These are phyloP conservation scores for Halcyon leucocephala DNA, from an alignment of 2,797 vertebrate genomes.

Conservation along the genomic window DNA sequence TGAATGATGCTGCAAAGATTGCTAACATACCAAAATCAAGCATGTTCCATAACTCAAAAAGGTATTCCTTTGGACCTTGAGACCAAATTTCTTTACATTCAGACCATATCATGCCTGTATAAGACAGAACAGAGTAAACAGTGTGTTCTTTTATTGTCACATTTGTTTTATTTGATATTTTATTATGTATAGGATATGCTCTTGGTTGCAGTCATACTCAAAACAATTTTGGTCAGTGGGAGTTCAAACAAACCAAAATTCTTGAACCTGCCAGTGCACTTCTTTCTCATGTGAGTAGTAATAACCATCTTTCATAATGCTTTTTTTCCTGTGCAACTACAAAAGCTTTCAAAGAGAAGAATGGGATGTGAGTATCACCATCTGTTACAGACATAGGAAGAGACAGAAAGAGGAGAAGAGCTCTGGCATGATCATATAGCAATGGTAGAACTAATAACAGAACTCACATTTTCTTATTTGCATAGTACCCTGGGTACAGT, in stretches of 20 bases:
- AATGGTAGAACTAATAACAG: not conserved
- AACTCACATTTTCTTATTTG: not conserved
- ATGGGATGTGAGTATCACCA: not conserved
- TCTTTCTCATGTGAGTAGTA: not conserved
- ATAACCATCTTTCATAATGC: not conserved
- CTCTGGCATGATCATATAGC: not conserved
- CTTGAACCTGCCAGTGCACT: not conserved
- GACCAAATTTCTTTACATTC: conserved; percentile 99
- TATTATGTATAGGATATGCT: not conserved
- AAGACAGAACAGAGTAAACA: conserved; percentile 36
- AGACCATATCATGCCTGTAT: conserved; percentile 97
- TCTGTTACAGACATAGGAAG: not conserved
- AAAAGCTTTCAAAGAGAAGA: not conserved
- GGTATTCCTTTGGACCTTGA: conserved; percentile 95
- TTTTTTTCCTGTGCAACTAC: not conserved
- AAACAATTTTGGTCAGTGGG: not conserved
- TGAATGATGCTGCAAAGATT: conserved; percentile 96
- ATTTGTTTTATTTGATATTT: not conserved
- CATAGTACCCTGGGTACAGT: not conserved
- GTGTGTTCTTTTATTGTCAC: not conserved
- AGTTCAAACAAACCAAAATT: not conserved
- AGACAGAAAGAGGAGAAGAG: not conserved
- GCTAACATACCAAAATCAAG: conserved; percentile 98
- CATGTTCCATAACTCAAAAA: conserved; percentile 97
- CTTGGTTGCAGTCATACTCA: not conserved